Evolutionary conservation across 1,140 invertebrate genomes (phyloP), one percentile per base, ranked within the genome.

Genomic region (Zeugodacus cucurbitae): DNA sequence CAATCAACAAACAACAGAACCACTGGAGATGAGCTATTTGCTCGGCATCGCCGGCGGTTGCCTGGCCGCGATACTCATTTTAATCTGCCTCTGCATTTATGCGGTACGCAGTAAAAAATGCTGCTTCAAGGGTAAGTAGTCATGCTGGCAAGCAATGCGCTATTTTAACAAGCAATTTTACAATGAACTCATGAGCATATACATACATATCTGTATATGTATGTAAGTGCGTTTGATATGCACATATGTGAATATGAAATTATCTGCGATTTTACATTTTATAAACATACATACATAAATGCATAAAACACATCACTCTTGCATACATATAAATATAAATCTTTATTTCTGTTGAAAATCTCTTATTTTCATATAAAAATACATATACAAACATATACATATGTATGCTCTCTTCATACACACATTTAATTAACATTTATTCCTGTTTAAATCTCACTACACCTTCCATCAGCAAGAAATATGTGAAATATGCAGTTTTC

Each of bases 41-140:
- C 94, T 96, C 87, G 95, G 94, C 64, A 93, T 96, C 54, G 95
- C 95, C 26, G 95, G 94, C 41, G 95, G 94, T 86, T 94, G 95
- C 78, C 92, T 95, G 87, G 92, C 95, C 22, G 93, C 95, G 70
- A 94, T 96, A 87, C 91, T 96, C 17, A 90, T 96, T 26, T 93
- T 95, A 41, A 93, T 96, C 48, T 94, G 95, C 58, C 93, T 95
- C 34, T 94, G 94, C 89, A 93, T 96, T 54, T 96, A 95, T 90
- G 94, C 95, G 57, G 94, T 95, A 85, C 94, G 95, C 89, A 94
- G 94, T 82, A 95, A 96, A 91, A 95, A 95, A 90, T 96, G 95
- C 91, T 96, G 95, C 92, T 96, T 96, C 92, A 94, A 95, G 90
- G 94, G 95, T 96, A 94, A 96, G 95, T 95, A 8, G 20, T 54